phyloP scores from a whole-genome alignment of 2,113 vertebrate genomes.

The Sinocyclocheilus anophthalmus region DNA sequence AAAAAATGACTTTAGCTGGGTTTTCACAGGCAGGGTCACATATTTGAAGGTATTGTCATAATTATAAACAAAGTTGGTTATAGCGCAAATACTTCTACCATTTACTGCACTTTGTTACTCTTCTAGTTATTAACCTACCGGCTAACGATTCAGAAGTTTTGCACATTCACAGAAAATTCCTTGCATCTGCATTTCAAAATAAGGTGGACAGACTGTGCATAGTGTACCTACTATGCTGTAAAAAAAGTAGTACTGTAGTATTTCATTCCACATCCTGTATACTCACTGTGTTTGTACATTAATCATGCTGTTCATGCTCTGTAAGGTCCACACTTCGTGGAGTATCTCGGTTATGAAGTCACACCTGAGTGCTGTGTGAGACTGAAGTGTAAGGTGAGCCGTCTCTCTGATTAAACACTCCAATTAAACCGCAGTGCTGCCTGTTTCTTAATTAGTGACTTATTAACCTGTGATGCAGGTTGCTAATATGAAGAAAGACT shows the following conservation, averaged over 20 bases:
- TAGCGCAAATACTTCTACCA: no score
- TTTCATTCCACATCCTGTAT: not conserved
- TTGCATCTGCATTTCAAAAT: no score
- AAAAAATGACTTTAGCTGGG: no score
- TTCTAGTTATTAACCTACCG: no score
- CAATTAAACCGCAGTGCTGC: not conserved
- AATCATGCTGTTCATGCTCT: slow-evolving; percentile 42
- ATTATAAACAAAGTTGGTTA: no score
- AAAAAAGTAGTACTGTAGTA: not conserved
- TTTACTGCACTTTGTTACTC: no score
- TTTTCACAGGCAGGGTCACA: no score
- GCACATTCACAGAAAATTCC: no score
- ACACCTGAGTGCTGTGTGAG: slow-evolving; percentile 90
- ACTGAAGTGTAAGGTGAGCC: slow-evolving; percentile 93
- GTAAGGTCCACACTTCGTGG: slow-evolving; percentile 95
- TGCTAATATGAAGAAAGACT: slow-evolving; percentile 97
- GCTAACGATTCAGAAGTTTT: no score
- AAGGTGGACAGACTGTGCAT: no score
- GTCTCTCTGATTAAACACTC: not conserved
- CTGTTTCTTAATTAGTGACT: not conserved
- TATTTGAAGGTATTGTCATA: no score
- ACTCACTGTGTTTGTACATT: not conserved
- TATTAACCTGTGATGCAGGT: slow-evolving; percentile 75
- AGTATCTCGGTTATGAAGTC: slow-evolving; percentile 93
- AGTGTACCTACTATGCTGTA: no score